Conservation (phyloP, 2,797 vertebrate species). For the Remorina albescens region DNA sequence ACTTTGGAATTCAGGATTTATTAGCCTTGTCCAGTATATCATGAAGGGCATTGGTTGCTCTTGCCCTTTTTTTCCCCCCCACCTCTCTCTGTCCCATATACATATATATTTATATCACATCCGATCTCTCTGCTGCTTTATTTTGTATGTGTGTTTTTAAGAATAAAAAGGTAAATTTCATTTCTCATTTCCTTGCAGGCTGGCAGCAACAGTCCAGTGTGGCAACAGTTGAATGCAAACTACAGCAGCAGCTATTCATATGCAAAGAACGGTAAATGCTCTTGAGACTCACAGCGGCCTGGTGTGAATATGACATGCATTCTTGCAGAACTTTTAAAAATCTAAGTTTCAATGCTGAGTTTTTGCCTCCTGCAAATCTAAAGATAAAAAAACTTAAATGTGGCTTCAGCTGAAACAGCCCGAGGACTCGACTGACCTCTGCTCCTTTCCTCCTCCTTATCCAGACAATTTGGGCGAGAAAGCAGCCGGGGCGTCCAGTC, state of each 20-base stretch:
- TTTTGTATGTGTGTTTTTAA: constrained; percentile 4
- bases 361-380: neutral
- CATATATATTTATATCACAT: neutral
- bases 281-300: constrained; percentile 10
- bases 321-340: constrained; percentile 9
- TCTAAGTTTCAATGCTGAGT: neutral
- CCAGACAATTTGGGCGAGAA: constrained; percentile 84
- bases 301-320: constrained; percentile 14
- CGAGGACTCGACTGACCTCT: constrained; percentile 2
- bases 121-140: neutral
- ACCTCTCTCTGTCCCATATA: neutral
- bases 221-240: constrained; percentile 90
- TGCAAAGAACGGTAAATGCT: constrained; percentile 85
- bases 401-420: neutral
- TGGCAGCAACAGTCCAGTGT: constrained; percentile 92
- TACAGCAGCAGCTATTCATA: constrained; percentile 88
- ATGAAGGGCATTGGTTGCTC: constrained; percentile 39
- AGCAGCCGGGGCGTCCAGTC: constrained; percentile 88
- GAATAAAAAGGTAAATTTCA: constrained; percentile 40
- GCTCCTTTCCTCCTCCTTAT: neutral
- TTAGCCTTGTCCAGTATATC: constrained; percentile 62
- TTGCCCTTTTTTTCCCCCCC: neutral
- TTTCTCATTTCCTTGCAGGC: constrained; percentile 83
- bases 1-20: constrained; percentile 76
- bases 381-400: neutral